phyloP scores from a whole-genome alignment of 1,140 invertebrate genomes.

The Brachionus angularis region DNA sequence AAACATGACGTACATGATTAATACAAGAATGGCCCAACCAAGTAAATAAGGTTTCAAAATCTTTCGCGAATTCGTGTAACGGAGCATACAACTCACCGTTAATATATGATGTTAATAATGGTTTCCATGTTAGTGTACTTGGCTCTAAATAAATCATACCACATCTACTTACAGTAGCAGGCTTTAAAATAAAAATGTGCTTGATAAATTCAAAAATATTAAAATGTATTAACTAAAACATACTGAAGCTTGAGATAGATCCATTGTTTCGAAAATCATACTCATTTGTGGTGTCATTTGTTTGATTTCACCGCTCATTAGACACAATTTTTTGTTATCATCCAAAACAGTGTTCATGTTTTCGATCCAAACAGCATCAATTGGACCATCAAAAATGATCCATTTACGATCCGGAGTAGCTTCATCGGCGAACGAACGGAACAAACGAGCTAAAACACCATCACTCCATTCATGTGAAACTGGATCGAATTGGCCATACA shows the following conservation, averaged over 20 bases:
- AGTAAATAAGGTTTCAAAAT: slow-evolving; percentile 52
- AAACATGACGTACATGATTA: slow-evolving; percentile 46
- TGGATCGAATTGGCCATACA: slow-evolving; percentile 59
- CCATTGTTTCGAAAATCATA: slow-evolving; percentile 60
- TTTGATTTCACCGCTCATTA: slow-evolving; percentile 60
- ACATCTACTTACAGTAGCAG: slow-evolving; percentile 58
- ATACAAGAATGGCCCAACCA: slow-evolving; percentile 59
- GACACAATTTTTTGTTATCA: slow-evolving; percentile 60
- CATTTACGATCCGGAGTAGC: slow-evolving; percentile 57
- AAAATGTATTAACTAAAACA: slow-evolving; percentile 42
- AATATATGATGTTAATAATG: slow-evolving; percentile 56
- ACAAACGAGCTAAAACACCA: slow-evolving; percentile 62
- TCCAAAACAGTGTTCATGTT: slow-evolving; percentile 61
- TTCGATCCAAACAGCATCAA: slow-evolving; percentile 60
- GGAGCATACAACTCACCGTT: slow-evolving; percentile 43
- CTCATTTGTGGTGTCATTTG: slow-evolving; percentile 59
- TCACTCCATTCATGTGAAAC: slow-evolving; percentile 60
- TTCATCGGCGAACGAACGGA: slow-evolving; percentile 57
- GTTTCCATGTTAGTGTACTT: slow-evolving; percentile 56
- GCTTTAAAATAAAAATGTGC: slow-evolving; percentile 47
- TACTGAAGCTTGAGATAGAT: slow-evolving; percentile 63
- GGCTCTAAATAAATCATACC: slow-evolving; percentile 60
- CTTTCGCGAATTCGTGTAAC: slow-evolving; percentile 47
- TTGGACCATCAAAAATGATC: slow-evolving; percentile 59
- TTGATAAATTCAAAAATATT: neutral